Conservation (phyloP, 1,140 invertebrate species). For the Heliconius hermathena region DNA sequence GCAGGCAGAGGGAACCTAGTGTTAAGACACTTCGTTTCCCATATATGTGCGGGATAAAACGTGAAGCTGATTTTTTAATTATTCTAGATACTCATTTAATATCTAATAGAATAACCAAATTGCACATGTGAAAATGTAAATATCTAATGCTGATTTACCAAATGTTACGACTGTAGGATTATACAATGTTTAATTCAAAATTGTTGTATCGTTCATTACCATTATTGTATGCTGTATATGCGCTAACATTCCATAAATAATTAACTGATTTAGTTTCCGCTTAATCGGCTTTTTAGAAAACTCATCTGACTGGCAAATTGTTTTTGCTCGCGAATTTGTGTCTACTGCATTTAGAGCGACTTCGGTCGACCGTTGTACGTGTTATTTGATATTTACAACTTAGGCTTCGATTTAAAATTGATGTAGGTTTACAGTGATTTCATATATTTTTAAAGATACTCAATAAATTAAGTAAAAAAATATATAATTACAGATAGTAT, state of each 20-base stretch:
- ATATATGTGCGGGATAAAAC: no score
- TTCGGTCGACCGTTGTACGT: slow-evolving; percentile 2
- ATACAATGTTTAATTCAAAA: slow-evolving; percentile 42
- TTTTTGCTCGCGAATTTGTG: slow-evolving; percentile 54
- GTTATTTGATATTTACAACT: not conserved
- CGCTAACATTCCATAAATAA: slow-evolving; percentile 65
- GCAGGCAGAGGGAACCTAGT: no score
- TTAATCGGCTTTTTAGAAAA: slow-evolving; percentile 79
- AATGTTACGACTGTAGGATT: slow-evolving; percentile 23
- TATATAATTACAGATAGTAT: no score
- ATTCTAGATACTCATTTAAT: not conserved
- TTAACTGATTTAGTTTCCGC: slow-evolving; percentile 76
- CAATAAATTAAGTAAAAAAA: no score
- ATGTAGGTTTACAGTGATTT: not conserved
- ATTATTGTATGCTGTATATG: slow-evolving; percentile 49
- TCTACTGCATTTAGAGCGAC: slow-evolving; percentile 2
- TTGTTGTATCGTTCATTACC: slow-evolving; percentile 45
- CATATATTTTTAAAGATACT: no score
- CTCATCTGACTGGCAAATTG: slow-evolving; percentile 77
- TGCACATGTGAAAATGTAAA: slow-evolving; percentile 15
- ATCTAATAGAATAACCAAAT: not conserved
- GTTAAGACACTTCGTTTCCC: no score
- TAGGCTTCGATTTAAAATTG: not conserved
- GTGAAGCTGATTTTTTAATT: not conserved
- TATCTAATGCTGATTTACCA: slow-evolving; percentile 35